phyloP scores from a whole-genome alignment of 2,888 invertebrate species.

The Spodoptera exigua region DNA sequence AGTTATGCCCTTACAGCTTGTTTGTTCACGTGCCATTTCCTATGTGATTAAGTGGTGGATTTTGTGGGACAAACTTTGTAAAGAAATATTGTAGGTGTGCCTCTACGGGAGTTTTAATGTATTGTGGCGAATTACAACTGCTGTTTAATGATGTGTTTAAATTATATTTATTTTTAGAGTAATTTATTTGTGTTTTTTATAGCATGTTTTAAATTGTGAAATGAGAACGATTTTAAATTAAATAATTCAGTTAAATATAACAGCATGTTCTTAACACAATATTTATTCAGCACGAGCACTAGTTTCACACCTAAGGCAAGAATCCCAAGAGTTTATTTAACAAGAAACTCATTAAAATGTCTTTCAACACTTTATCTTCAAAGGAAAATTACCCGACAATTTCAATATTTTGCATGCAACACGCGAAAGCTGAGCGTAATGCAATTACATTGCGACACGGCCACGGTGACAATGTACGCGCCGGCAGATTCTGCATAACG shows the following conservation, averaged over 20 bases:
- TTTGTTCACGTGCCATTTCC: constrained; percentile 79
- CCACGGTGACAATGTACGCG: constrained; percentile 52
- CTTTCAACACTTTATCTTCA: constrained; percentile 58
- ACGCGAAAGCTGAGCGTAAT: constrained; percentile 63
- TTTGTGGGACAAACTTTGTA: constrained; percentile 64
- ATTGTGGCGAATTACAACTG: constrained; percentile 5
- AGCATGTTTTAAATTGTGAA: too few relatives aligned
- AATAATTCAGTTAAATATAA: constrained; percentile 1
- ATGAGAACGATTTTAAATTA: too few relatives aligned
- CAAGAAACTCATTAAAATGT: constrained; percentile 58
- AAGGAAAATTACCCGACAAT: constrained; percentile 64
- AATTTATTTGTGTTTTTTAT: too few relatives aligned
- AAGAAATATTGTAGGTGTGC: constrained; percentile 42
- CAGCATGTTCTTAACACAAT: constrained; percentile 6
- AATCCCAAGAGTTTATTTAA: constrained; percentile 48
- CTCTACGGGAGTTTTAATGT: constrained; percentile 32
- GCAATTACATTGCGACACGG: constrained; percentile 66
- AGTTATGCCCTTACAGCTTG: constrained; percentile 77
- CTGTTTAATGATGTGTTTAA: not conserved
- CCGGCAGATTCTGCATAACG: constrained; percentile 52
- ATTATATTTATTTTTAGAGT: too few relatives aligned
- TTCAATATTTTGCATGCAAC: constrained; percentile 72
- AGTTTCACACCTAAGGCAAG: constrained; percentile 26
- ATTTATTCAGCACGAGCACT: constrained; percentile 20
- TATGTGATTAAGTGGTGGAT: constrained; percentile 80